Percentiles rank a stretch among this genome's conserved stretches.
Evolutionary conservation across 2,797 vertebrate genomes (phyloP).

Genomic region (Amblyraja radiata): DNA sequence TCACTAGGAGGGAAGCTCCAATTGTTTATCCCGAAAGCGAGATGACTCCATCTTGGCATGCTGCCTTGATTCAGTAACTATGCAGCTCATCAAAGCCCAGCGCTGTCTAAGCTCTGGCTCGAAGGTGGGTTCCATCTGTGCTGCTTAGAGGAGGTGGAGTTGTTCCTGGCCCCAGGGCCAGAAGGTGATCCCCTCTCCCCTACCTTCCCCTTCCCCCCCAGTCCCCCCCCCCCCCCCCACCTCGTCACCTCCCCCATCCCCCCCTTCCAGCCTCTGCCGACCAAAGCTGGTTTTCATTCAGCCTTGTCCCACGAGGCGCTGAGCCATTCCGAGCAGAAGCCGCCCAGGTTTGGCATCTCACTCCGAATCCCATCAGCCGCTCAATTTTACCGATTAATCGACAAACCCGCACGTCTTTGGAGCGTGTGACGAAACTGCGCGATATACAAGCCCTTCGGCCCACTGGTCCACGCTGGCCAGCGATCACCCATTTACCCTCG

Average conservation of each 20-base stretch:
- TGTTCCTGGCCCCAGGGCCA: background rate
- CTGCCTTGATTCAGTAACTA: background rate
- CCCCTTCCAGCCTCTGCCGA: too few species aligned
- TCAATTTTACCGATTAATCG: too few species aligned
- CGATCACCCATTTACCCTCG: too few species aligned
- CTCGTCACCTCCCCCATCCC: too few species aligned
- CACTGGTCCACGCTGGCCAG: too few species aligned
- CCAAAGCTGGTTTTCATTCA: background rate
- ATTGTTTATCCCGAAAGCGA: background rate
- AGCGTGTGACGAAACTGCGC: too few species aligned
- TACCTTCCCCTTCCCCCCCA: too few species aligned
- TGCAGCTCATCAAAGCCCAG: background rate
- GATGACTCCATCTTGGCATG: background rate
- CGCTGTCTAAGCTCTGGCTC: background rate
- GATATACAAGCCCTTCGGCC: too few species aligned
- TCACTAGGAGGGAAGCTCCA: background rate
- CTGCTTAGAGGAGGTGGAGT: background rate
- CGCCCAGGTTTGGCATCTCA: background rate
- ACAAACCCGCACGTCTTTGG: too few species aligned
- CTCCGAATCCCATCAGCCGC: background rate
- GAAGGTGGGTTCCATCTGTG: background rate
- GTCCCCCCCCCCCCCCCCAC: too few species aligned
- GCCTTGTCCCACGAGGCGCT: background rate
- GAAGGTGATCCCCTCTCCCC: background rate
- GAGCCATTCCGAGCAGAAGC: background rate